A percentile compares a stretch with the other conserved stretches of the same genome.
Conservation (phyloP, 2,888 invertebrate genomes). For the Trichogramma evanescens region DNA sequence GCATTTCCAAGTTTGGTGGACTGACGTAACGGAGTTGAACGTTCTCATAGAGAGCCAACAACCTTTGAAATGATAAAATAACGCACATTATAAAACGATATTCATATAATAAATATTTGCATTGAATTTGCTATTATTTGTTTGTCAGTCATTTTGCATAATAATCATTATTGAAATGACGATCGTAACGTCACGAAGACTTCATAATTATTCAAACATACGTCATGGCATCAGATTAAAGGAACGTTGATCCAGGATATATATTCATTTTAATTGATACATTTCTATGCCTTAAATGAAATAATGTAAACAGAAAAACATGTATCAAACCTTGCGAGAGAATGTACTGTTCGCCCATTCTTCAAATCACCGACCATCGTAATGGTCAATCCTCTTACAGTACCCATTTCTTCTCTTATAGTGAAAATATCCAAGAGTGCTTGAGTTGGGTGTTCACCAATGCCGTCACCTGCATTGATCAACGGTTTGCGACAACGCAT, state of each 20-base stretch:
- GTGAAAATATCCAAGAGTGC: constrained; percentile 96
- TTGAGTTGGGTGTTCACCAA: constrained; percentile 96
- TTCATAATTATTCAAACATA: background rate
- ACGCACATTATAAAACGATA: background rate
- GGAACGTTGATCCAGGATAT: no score
- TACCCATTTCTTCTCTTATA: constrained; percentile 97
- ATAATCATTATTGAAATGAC: background rate
- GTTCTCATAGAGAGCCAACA: constrained; percentile 82
- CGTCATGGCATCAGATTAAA: no score
- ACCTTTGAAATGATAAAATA: constrained; percentile 38
- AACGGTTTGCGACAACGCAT: constrained; percentile 79
- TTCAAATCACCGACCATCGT: constrained; percentile 98
- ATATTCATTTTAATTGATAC: no score
- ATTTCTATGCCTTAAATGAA: background rate
- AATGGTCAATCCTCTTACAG: constrained; percentile 93
- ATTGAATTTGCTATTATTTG: background rate
- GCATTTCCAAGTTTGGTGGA: constrained; percentile 84
- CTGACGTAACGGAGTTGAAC: constrained; percentile 89
- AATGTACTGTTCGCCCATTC: constrained; percentile 97
- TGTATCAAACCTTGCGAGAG: constrained; percentile 65
- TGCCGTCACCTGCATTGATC: constrained; percentile 97
- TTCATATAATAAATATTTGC: background rate
- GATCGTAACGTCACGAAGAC: background rate
- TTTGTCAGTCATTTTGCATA: background rate
- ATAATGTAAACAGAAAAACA: background rate